Evolutionary conservation across 2,888 invertebrate species (phyloP).

Genomic region (Argynnis bischoffii): DNA sequence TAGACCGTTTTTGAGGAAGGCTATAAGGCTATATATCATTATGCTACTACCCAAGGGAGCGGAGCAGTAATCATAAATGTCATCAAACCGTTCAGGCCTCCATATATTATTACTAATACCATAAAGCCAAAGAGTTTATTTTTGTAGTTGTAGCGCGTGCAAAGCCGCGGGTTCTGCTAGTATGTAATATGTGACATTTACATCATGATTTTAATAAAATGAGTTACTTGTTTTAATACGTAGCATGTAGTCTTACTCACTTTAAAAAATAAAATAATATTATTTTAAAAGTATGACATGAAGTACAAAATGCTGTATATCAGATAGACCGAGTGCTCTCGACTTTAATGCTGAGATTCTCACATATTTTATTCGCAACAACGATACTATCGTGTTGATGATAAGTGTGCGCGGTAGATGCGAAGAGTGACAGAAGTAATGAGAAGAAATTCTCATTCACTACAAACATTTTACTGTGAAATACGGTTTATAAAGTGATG

Average conservation of each 20-base stretch:
- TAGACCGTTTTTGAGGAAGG: too few relatives aligned
- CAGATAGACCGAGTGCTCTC: constrained; percentile 31
- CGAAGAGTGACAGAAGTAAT: constrained; percentile 43
- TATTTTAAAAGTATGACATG: constrained; percentile 21
- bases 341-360: constrained; percentile 39
- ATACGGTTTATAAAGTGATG: constrained; percentile 34
- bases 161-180: not conserved
- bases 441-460: constrained; percentile 43
- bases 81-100: too few relatives aligned
- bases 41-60: too few relatives aligned
- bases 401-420: constrained; percentile 42
- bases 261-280: constrained; percentile 20
- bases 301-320: constrained; percentile 25
- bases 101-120: not conserved
- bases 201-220: not conserved
- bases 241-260: constrained; percentile 1
- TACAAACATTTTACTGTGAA: constrained; percentile 39
- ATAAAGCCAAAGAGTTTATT: too few relatives aligned
- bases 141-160: too few relatives aligned
- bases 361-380: constrained; percentile 44
- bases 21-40: too few relatives aligned
- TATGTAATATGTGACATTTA: not conserved
- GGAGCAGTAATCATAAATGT: too few relatives aligned
- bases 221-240: constrained; percentile 1
- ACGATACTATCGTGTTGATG: constrained; percentile 43